Evolutionary conservation across 92 coral and sea anemone species (phyloP).

Genomic region (Chrysogorgia sp.): DNA sequence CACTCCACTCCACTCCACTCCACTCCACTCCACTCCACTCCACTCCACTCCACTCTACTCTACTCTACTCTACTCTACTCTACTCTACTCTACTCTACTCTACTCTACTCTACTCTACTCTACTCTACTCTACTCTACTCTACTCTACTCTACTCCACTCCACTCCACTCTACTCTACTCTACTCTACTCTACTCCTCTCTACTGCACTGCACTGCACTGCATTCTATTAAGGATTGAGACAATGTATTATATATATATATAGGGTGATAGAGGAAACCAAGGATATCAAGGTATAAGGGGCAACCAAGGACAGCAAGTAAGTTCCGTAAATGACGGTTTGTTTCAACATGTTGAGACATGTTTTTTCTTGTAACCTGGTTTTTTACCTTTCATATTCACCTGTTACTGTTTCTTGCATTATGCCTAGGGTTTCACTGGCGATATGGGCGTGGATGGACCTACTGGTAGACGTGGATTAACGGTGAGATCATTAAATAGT

Average conservation of each 20-base stretch:
- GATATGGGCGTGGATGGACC: slow-evolving; percentile 23
- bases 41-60: too few species aligned
- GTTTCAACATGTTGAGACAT: too few species aligned
- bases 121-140: too few species aligned
- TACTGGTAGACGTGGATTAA: slow-evolving; percentile 6
- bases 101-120: too few species aligned
- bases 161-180: too few species aligned
- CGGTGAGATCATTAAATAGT: slow-evolving; percentile 2
- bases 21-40: too few species aligned
- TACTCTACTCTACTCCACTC: too few species aligned
- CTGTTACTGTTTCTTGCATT: background rate
- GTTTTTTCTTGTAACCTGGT: background rate
- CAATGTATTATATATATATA: background rate
- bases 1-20: too few species aligned
- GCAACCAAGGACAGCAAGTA: slow-evolving; percentile 29
- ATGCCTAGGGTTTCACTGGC: slow-evolving; percentile 1
- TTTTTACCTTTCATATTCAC: background rate
- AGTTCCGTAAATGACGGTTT: background rate
- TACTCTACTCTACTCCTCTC: too few species aligned
- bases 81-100: too few species aligned
- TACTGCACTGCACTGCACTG: background rate
- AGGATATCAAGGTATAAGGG: slow-evolving; percentile 33
- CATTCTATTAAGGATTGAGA: background rate
- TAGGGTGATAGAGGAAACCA: slow-evolving; percentile 14
- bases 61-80: too few species aligned